Percentiles rank a stretch among this genome's conserved stretches.
Conservation (phyloP, 2,888 invertebrate species). For the Phlogophora meticulosa region DNA sequence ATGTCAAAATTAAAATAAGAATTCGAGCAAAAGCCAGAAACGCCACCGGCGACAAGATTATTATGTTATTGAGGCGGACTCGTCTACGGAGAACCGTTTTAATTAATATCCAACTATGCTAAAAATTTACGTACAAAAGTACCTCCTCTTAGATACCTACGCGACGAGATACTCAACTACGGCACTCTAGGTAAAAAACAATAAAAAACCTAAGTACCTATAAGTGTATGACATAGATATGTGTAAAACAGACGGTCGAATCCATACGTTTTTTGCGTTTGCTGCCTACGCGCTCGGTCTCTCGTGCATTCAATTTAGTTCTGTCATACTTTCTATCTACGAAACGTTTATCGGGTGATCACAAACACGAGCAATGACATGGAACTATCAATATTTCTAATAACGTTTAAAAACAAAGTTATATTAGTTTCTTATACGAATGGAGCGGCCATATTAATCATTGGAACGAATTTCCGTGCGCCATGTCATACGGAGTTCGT, state of each 20-base stretch:
- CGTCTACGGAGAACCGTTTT: conserved; percentile 72
- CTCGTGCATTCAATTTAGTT: conserved; percentile 84
- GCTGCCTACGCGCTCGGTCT: conserved; percentile 80
- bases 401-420: conserved; percentile 90
- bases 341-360: conserved; percentile 88
- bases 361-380: conserved; percentile 89
- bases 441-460: conserved; percentile 90
- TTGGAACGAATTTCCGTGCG: conserved; percentile 90
- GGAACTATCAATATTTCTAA: conserved; percentile 91
- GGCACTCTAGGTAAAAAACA: conserved; percentile 58
- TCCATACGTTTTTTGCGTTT: conserved; percentile 77
- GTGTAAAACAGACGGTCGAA: conserved; percentile 75
- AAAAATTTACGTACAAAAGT: conserved; percentile 72
- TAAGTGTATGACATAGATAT: conserved; percentile 60
- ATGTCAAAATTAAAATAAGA: conserved; percentile 87
- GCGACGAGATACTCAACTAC: conserved; percentile 45
- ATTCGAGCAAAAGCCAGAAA: conserved; percentile 78
- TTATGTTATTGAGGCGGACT: conserved; percentile 81
- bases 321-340: conserved; percentile 88
- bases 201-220: conserved; percentile 47
- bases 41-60: conserved; percentile 86
- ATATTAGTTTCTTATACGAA: conserved; percentile 87
- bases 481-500: conserved; percentile 90
- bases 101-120: conserved; percentile 82
- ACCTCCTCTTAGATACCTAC: conserved; percentile 32